A percentile compares a stretch with the other conserved stretches of the same genome.
Evolutionary conservation across 2,888 invertebrate genomes (phyloP).

Genomic region (Polyommatus icarus): DNA sequence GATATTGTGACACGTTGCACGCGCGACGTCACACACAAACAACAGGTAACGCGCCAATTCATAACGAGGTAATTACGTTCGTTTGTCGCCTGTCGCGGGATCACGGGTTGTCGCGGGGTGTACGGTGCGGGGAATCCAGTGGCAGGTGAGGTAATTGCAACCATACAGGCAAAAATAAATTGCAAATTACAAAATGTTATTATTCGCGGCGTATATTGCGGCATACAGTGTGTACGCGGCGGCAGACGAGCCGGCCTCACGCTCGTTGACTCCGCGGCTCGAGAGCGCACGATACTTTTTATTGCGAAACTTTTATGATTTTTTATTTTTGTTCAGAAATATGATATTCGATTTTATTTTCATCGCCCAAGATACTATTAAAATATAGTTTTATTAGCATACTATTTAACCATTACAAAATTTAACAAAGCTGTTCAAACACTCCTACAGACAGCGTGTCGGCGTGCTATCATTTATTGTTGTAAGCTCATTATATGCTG

Average conservation of each 20-base stretch:
- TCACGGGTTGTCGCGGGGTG: background rate
- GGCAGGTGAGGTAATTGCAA: background rate
- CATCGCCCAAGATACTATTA: background rate
- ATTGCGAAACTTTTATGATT: background rate
- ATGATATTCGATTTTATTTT: background rate
- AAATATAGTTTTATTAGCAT: background rate
- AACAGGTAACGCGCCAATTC: slow-evolving; percentile 27
- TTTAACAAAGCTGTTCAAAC: background rate
- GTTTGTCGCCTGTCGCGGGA: slow-evolving; percentile 15
- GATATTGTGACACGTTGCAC: background rate
- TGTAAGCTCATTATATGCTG: background rate
- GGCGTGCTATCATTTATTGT: background rate
- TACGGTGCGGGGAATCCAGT: background rate
- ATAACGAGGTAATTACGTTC: slow-evolving; percentile 22
- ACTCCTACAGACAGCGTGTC: background rate
- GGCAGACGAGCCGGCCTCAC: background rate
- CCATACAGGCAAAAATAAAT: background rate
- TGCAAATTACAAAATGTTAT: background rate
- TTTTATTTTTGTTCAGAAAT: background rate
- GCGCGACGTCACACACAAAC: slow-evolving; percentile 17
- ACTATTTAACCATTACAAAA: background rate
- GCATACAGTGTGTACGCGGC: background rate
- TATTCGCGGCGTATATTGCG: background rate
- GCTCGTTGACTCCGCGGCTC: slow-evolving; percentile 7
- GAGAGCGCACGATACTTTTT: slow-evolving; percentile 7